Base-by-base conservation (phyloP, 1,140 invertebrate species). In the Chlorops oryzae region DNA sequence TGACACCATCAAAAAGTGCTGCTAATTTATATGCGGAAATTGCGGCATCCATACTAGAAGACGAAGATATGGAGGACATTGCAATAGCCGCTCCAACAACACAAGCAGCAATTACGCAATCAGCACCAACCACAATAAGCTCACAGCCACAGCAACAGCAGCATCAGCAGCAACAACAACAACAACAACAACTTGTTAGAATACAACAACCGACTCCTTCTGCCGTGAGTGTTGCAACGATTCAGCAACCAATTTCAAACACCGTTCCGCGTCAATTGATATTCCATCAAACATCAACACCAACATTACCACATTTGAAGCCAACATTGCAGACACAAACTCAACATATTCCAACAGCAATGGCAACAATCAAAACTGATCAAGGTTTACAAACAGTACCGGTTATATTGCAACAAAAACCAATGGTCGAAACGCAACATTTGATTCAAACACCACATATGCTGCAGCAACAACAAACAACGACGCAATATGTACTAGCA, bases 21-120 rank as follows among this genome's bases (percentile, higher is more conserved):
- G 83, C 82, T 0, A 85, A 85, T 67, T 63, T 85, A 9, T 85
- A 84, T 59, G 82, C 83, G 0, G 82, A 83, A 41, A 70, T 86
- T 20, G 83, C 83, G 1, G 83, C 83, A 1, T 83, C 84, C 53
- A 81, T 82, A 45, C 72, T 85, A n/a, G 82, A 83, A 51, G 83
- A 85, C 56, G 83, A 85, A 57, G 82, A 84, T 47, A 51, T 81
- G 28, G 80, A 81, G 35, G 78, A 80, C 73, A 62, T 70, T 38
- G 58, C 62, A 37, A 21, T 34, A 15, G 62, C 62, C 20, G 35
- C 65, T 24, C 52, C 51, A 47, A 54, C 55, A 18, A 21, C 39
- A 40, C 42, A 44, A n/a, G 13, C 13, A 25, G 27, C 39, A 40
- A 45, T 23, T 4, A 24, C 38, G 23, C 9, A 13, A n/a, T 21